phyloP scores from a whole-genome alignment of 2,113 vertebrate species.

The Bungarus multicinctus region DNA sequence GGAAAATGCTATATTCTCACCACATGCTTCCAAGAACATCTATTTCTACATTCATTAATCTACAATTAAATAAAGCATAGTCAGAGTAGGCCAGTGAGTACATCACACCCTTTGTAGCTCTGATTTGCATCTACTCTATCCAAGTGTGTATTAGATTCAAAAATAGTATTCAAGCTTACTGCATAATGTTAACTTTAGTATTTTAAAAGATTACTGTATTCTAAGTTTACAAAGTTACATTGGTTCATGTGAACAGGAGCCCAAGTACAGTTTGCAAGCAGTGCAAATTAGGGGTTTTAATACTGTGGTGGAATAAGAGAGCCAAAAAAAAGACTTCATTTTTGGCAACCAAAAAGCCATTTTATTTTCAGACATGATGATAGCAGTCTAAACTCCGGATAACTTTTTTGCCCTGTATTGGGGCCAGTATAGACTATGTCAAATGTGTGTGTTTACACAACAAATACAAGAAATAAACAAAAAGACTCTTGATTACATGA shows the following conservation, averaged over 20 bases:
- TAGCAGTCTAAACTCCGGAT: background rate
- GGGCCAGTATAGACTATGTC: background rate
- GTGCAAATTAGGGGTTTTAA: conserved; percentile 3
- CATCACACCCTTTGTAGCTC: background rate
- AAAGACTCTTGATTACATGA: background rate
- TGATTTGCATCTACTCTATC: background rate
- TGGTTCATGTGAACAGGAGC: conserved; percentile 7
- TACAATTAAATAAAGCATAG: background rate
- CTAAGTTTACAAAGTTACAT: background rate
- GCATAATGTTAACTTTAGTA: background rate
- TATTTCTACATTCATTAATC: background rate
- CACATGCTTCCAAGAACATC: background rate
- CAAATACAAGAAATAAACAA: background rate
- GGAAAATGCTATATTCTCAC: background rate
- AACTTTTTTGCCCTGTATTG: background rate
- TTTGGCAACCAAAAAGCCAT: background rate
- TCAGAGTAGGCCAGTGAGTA: background rate
- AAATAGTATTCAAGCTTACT: background rate
- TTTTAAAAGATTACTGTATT: conserved; percentile 3
- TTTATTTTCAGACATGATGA: background rate
- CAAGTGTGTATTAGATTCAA: background rate
- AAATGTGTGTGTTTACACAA: background rate
- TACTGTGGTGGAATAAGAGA: background rate
- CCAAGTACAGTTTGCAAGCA: background rate
- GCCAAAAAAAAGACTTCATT: background rate